Evolutionary conservation across 1,140 invertebrate genomes (phyloP), one percentile per base, ranked within the genome.

Genomic region (Littorina saxatilis): DNA sequence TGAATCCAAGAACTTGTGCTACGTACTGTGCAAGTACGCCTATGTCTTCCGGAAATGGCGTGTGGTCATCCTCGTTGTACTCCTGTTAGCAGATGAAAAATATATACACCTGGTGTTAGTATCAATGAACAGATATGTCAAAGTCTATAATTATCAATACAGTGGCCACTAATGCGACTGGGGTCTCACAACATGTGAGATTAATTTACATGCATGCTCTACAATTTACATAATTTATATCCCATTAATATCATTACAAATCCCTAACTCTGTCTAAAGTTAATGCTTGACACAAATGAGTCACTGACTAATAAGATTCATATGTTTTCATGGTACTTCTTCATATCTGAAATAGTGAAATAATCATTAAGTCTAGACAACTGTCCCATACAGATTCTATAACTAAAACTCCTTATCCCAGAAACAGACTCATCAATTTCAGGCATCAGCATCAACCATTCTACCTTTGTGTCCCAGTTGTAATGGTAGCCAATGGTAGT

Each of bases 401-500:
- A 15, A 74, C 29, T n/a, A 74, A 13, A 32, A 74, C 35, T 68
- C 13, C 9, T 9, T 27, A 9, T 27, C 9, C n/a, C 35, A 68
- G 9, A 11, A 9, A 68, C 63, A 9, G 7, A 13, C n/a, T 27
- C 9, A 68, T 68, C 35, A 9, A 35, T 9, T 13, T 68, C 9
- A 27, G 4, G 23, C 23, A 40, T 7, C 39, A 23, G 7, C n/a
- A 47, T 11, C 5, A 5, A 4, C 3, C 27, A 39, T 11, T 43
- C 50, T 11, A 96, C 94, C 94, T 99, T 99, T 66, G 96, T 96
- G 88, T 98, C 95, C 98, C 98, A 99, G 92, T 99, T 95, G 91
- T 99, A 97, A 92, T 99, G 98, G 91, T 98, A 99, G 29, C 98
- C 98, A 50, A 99, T 91, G 2, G 98, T 99, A 23, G 95, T 94